Conservation (phyloP, 2,113 vertebrate species). For the Vicugna pacos region DNA sequence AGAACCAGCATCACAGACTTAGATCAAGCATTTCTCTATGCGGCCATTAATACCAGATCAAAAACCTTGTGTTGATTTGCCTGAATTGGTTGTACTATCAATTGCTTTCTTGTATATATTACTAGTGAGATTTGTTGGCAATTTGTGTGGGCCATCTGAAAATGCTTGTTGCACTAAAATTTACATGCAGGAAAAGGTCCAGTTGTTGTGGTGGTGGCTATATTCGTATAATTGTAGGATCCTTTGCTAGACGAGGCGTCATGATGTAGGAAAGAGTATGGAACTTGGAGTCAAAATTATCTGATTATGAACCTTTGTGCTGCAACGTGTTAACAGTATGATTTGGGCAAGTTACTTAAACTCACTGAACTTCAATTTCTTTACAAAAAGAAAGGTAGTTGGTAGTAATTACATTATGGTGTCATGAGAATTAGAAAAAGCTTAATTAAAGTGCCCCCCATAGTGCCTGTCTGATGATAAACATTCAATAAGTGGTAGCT, state of each 20-base stretch:
- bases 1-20: background rate
- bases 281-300: background rate
- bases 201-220: too few relatives aligned
- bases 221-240: background rate
- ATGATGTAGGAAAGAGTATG: background rate
- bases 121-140: background rate
- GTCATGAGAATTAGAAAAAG: background rate
- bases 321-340: background rate
- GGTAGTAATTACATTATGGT: background rate
- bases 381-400: background rate
- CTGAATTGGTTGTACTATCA: background rate
- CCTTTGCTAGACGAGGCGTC: background rate
- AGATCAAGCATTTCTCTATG: background rate
- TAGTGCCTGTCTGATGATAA: background rate
- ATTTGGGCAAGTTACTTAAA: background rate
- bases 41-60: background rate
- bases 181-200: background rate
- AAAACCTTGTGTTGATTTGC: background rate
- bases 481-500: background rate
- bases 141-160: background rate
- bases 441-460: background rate
- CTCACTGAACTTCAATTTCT: background rate
- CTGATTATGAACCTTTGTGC: background rate
- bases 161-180: background rate
- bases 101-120: background rate